Conservation (phyloP, 2,888 invertebrate species). For the Troides aeacus region DNA sequence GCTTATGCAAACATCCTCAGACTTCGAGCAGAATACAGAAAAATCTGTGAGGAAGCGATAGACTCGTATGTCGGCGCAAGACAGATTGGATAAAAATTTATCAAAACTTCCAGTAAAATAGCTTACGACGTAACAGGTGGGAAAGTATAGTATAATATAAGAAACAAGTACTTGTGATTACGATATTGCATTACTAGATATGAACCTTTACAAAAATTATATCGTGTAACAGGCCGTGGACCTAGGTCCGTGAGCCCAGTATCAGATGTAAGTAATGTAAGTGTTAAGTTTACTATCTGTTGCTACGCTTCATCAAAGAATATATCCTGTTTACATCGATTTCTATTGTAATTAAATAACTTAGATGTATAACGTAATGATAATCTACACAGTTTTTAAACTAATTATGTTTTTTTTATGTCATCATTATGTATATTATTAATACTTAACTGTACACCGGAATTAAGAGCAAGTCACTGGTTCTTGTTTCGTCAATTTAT, state of each 20-base stretch:
- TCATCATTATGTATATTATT: no score
- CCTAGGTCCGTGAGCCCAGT: no score
- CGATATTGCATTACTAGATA: not conserved
- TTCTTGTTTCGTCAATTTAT: no score
- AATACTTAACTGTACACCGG: no score
- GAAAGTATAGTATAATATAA: conserved; percentile 27
- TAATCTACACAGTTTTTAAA: no score
- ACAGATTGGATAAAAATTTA: conserved; percentile 46
- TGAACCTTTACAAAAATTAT: not conserved
- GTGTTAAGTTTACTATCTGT: no score
- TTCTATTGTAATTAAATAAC: no score
- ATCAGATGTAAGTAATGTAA: no score
- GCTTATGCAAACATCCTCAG: conserved; percentile 66
- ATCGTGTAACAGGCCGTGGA: no score
- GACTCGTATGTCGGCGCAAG: conserved; percentile 58
- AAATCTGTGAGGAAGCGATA: conserved; percentile 53
- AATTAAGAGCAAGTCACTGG: no score
- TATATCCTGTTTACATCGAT: not conserved
- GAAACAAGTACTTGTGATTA: not conserved
- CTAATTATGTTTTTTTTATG: no score
- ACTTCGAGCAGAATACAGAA: conserved; percentile 51
- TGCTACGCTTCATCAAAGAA: conserved; percentile 13
- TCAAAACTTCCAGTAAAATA: conserved; percentile 37
- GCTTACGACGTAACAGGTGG: conserved; percentile 34
- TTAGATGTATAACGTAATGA: no score